A percentile compares a stretch with the other conserved stretches of the same genome.
phyloP scores from a whole-genome alignment of 2,797 vertebrate species.

The Carduelis carduelis region DNA sequence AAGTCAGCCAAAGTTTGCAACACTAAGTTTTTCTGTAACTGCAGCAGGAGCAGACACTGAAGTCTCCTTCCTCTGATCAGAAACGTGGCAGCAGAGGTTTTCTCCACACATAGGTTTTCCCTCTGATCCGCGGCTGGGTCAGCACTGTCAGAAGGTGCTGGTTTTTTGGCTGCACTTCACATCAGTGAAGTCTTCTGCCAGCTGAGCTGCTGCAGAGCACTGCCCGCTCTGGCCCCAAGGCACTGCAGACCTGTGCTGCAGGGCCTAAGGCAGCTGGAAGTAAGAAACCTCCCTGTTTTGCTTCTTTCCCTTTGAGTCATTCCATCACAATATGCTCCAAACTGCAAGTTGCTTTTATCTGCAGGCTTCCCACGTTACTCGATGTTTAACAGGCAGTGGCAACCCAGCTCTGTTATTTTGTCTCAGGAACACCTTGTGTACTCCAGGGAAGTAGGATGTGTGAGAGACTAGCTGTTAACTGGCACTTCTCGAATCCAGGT shows the following conservation, averaged over 20 bases:
- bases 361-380: background rate
- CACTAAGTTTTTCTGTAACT: background rate
- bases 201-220: background rate
- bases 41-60: background rate
- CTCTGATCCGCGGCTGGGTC: background rate
- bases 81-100: background rate
- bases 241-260: background rate
- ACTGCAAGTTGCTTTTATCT: constrained; percentile 15
- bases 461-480: constrained; percentile 48
- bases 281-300: background rate
- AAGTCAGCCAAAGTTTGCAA: background rate
- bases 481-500: background rate
- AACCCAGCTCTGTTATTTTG: constrained; percentile 8
- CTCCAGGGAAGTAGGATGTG: constrained; percentile 20
- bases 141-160: background rate
- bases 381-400: background rate
- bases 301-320: background rate
- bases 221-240: accelerated
- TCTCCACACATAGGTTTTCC: accelerated
- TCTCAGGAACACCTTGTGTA: constrained; percentile 26
- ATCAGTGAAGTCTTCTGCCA: background rate
- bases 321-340: background rate
- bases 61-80: background rate
- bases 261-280: background rate
- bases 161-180: background rate